Conservation (phyloP, 2,113 vertebrate species). For the Pagrus major region DNA sequence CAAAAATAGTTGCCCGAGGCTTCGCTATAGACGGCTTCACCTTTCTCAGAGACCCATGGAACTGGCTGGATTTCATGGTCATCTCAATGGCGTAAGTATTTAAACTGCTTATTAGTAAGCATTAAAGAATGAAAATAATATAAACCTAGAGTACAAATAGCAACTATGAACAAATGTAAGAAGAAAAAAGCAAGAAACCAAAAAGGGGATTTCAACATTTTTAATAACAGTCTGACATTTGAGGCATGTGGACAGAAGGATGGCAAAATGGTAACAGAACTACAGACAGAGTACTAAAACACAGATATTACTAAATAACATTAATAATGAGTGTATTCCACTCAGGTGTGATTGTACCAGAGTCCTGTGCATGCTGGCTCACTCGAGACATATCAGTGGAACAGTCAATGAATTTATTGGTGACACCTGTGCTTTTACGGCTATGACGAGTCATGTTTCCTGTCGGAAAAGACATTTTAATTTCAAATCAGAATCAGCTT, state of each 20-base stretch:
- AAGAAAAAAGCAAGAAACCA: neutral
- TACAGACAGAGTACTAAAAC: neutral
- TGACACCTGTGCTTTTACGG: neutral
- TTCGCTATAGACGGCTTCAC: constrained; percentile 98
- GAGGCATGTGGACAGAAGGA: neutral
- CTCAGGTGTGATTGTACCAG: neutral
- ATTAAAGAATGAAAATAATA: neutral
- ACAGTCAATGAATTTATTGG: neutral
- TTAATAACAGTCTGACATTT: neutral
- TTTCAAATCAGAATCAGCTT: too few relatives aligned
- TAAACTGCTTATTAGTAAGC: neutral
- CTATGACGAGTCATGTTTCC: neutral
- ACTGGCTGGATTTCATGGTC: constrained; percentile 99
- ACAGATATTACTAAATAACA: neutral
- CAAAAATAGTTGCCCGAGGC: constrained; percentile 97
- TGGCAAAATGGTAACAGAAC: neutral
- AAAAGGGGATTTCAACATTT: neutral
- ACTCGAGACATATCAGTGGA: neutral
- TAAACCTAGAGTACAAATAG: neutral
- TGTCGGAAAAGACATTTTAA: neutral
- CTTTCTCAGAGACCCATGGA: constrained; percentile 97
- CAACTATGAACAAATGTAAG: neutral
- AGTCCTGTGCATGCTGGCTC: neutral
- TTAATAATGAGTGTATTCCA: neutral
- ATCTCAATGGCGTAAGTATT: constrained; percentile 99